Percentiles rank a stretch among this genome's conserved stretches.
Evolutionary conservation across 2,888 invertebrate genomes (phyloP).

Genomic region (Megaustenia siamemsis): DNA sequence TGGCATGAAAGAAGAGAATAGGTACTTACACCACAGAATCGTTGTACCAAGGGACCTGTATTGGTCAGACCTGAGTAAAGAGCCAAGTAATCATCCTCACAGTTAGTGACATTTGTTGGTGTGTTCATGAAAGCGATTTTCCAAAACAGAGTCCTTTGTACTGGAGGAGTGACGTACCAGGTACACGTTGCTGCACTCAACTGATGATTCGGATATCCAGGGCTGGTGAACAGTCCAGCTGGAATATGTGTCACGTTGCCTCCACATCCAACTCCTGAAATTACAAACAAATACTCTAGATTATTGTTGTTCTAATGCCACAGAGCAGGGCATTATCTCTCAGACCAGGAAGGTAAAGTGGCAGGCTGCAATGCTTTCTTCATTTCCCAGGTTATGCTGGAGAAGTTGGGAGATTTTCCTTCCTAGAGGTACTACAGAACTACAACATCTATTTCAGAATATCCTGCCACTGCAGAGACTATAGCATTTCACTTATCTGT

Average conservation of each 20-base stretch:
- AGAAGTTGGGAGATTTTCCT: too few relatives aligned
- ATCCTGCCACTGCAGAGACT: too few relatives aligned
- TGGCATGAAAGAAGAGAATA: neutral
- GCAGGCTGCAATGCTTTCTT: too few relatives aligned
- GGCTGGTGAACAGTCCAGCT: conserved; percentile 90
- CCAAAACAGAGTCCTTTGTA: conserved; percentile 88
- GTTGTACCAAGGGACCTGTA: conserved; percentile 56
- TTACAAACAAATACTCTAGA: too few relatives aligned
- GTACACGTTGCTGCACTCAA: conserved; percentile 89
- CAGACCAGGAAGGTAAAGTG: too few relatives aligned
- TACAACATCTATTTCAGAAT: too few relatives aligned
- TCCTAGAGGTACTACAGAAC: too few relatives aligned
- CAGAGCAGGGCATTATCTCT: too few relatives aligned
- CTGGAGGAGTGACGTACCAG: conserved; percentile 86
- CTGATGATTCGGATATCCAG: conserved; percentile 91
- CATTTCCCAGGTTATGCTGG: too few relatives aligned
- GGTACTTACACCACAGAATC: conserved; percentile 67
- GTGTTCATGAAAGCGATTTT: conserved; percentile 83
- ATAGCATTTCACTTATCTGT: too few relatives aligned
- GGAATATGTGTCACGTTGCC: conserved; percentile 82
- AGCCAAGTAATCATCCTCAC: conserved; percentile 66
- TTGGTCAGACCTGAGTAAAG: conserved; percentile 63
- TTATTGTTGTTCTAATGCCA: too few relatives aligned
- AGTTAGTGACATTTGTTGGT: conserved; percentile 59
- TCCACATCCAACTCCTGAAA: conserved; percentile 83